These are phyloP conservation scores for Leptobrachium leishanense DNA, from an alignment of 2,113 vertebrate species.

Conservation along the genomic window DNA sequence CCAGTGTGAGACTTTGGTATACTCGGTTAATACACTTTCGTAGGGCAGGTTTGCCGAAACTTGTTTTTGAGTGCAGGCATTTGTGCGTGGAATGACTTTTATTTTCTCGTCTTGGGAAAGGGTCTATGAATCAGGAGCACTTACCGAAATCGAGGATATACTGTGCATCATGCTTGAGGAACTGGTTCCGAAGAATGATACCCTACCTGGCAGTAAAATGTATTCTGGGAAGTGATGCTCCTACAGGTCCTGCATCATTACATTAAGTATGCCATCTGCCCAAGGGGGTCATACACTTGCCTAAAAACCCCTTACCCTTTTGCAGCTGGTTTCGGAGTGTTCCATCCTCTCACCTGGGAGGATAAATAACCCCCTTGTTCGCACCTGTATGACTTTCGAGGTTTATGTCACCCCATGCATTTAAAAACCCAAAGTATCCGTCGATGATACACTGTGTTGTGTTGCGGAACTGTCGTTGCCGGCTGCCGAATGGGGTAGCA, in stretches of 20 bases:
- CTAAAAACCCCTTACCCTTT: not conserved
- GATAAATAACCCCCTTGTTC: conserved; percentile 21
- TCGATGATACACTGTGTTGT: not conserved
- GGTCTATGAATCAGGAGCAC: not conserved
- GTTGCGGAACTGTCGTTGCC: not conserved
- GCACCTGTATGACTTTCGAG: conserved; percentile 21
- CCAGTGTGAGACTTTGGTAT: not conserved
- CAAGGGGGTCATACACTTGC: not conserved
- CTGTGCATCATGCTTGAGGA: not conserved
- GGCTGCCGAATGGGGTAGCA: not conserved
- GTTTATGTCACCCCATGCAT: not conserved
- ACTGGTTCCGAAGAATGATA: not conserved
- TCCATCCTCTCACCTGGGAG: not conserved
- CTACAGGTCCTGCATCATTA: not conserved
- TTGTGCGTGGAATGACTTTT: not conserved
- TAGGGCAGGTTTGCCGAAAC: conserved; percentile 1
- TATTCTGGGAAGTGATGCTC: conserved; percentile 1
- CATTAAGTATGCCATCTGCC: not conserved
- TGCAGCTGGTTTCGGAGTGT: conserved; percentile 23
- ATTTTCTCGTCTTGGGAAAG: not conserved
- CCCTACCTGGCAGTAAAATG: not conserved
- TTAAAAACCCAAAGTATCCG: not conserved
- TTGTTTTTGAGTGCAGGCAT: not conserved
- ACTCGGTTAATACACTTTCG: conserved; percentile 10
- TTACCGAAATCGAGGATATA: not conserved